Evolutionary conservation across 2,113 vertebrate species (phyloP), one percentile per base, ranked within the genome.

Genomic region (Nyctibius bracteatus): DNA sequence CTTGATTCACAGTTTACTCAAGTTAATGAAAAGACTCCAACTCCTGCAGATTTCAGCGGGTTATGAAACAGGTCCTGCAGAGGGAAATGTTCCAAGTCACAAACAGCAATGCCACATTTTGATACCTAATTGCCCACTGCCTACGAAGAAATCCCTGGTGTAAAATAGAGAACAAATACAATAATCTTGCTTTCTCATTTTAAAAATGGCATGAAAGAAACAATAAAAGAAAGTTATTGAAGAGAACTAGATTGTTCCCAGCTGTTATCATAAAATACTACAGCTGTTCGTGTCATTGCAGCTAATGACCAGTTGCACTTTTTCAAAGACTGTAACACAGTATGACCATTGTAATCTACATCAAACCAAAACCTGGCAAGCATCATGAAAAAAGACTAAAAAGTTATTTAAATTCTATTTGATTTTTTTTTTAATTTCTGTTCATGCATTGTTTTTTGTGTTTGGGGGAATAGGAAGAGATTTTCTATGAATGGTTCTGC

Each of bases 151-250:
- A 92, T 95, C 89, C 65, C 93, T 87, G 25, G 86, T 79, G 91
- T 71, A 89, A 96, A 91, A 94, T 19, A 95, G 89, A 87, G 86
- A 96, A 91, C 73, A 94, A 95, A 89, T 81, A 94, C 68, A 91
- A 91, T 81, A 92, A 96, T 91, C 84, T 92, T 0, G 1, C 73
- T 85, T 79, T 96, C 73, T 97, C 86, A 59, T 89, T 96, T 97
- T 52, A 75, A 96, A 96, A 95, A 94, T 57, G 43, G 59, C 80
- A 88, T 86, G 88, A 92, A 96, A 95, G 63, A 59, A 93, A 95
- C 90, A 96, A 90, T 81, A 92, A 94, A 94, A 86, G 55, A 97
- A 96, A 95, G 88, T 95, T 95, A 95, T n/a, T 96, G 82, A 88
- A 74, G 82, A 86, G 82, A 95, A 96, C 15, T 78, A 95, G 92